phyloP scores from a whole-genome alignment of 2,113 vertebrate genomes.

The Psilopogon haemacephalus region DNA sequence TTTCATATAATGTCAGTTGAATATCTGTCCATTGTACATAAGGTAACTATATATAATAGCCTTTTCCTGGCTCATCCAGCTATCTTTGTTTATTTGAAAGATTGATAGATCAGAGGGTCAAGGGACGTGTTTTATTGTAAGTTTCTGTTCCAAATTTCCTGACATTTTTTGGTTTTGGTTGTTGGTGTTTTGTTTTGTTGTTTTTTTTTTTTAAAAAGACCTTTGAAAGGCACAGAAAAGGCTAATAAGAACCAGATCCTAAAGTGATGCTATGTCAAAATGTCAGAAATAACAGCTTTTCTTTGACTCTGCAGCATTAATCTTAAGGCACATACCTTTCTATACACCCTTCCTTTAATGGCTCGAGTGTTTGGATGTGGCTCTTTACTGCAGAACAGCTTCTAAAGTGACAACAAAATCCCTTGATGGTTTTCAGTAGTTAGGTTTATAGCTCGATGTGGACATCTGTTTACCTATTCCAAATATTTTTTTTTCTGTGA shows the following conservation, averaged over 20 bases:
- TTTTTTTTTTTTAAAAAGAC: background rate
- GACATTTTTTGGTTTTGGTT: conserved; percentile 58
- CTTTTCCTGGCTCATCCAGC: conserved; percentile 60
- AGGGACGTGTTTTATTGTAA: conserved; percentile 74
- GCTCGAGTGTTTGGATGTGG: background rate
- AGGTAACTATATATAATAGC: conserved; percentile 57
- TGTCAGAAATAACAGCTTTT: conserved; percentile 74
- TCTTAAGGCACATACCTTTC: conserved; percentile 48
- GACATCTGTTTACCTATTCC: conserved; percentile 35
- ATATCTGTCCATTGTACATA: conserved; percentile 4
- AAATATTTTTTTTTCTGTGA: background rate
- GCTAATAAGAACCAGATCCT: conserved; percentile 76
- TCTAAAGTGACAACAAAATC: conserved; percentile 37
- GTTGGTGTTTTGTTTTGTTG: too few species aligned
- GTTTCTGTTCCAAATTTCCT: conserved; percentile 79
- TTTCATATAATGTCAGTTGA: background rate
- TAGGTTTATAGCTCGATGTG: conserved; percentile 16
- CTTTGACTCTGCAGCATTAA: conserved; percentile 65
- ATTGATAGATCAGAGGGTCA: conserved; percentile 75
- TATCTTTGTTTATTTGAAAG: conserved; percentile 73
- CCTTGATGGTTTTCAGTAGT: conserved; percentile 46
- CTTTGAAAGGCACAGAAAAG: conserved; percentile 70
- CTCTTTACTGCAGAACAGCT: conserved; percentile 36
- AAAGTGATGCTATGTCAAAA: conserved; percentile 72
- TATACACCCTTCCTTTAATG: conserved; percentile 1